phyloP scores from a whole-genome alignment of 2,888 invertebrate species.

The Steinernema carpocapsae region DNA sequence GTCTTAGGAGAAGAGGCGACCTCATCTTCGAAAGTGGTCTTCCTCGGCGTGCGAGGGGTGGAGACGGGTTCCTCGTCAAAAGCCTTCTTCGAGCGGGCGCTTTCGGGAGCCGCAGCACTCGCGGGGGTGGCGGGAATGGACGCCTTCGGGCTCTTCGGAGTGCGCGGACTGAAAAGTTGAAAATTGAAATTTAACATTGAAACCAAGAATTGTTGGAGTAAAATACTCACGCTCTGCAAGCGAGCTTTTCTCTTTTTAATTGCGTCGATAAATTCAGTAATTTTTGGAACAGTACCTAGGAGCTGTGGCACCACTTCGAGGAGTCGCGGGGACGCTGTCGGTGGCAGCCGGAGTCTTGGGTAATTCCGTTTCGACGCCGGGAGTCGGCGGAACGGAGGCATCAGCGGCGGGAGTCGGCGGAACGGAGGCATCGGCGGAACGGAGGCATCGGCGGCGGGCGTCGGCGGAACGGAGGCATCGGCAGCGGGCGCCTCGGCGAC shows the following conservation, averaged over 20 bases:
- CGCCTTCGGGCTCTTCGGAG: conserved; percentile 35
- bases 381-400: conserved; percentile 44
- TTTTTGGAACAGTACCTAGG: no score
- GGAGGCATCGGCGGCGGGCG: background rate
- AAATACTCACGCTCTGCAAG: no score
- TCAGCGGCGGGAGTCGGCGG: conserved; percentile 28
- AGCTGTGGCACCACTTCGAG: conserved; percentile 32
- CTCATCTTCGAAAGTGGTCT: conserved; percentile 39
- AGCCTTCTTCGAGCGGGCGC: conserved; percentile 30
- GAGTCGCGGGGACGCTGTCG: conserved; percentile 35
- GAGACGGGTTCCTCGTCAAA: conserved; percentile 35
- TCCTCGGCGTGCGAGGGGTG: conserved; percentile 37
- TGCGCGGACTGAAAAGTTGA: conserved; percentile 24
- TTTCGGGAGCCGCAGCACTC: conserved; percentile 15
- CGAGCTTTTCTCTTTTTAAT: no score
- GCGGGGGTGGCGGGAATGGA: conserved; percentile 38
- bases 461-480: conserved; percentile 39
- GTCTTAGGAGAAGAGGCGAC: conserved; percentile 33
- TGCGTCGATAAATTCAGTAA: no score
- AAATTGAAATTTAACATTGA: background rate
- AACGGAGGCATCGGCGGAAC: conserved; percentile 33
- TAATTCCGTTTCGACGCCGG: conserved; percentile 43
- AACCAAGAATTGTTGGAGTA: background rate
- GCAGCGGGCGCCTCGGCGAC: conserved; percentile 31
- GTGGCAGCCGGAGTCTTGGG: conserved; percentile 16